A percentile compares a stretch with the other conserved stretches of the same genome.
Evolutionary conservation across 1,140 invertebrate genomes (phyloP).

Genomic region (Stegodyphus mimosarum): DNA sequence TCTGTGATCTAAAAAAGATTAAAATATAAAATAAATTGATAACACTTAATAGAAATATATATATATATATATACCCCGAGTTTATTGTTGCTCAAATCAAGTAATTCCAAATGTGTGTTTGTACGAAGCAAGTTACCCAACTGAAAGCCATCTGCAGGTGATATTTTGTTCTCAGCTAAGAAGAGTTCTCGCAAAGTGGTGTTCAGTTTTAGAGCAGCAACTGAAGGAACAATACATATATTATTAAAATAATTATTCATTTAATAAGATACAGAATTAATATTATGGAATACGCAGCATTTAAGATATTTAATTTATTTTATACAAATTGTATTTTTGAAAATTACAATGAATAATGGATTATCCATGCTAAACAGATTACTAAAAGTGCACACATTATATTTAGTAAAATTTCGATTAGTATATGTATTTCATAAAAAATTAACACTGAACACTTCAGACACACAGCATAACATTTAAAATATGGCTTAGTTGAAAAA

Average conservation of each 20-base stretch:
- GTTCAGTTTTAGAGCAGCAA: conserved; percentile 83
- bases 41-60: not conserved
- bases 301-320: not conserved
- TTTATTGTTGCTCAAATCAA: conserved; percentile 78
- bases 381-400: too few relatives aligned
- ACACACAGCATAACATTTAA: too few relatives aligned
- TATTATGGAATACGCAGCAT: too few relatives aligned
- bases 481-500: too few relatives aligned
- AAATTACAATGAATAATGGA: too few relatives aligned
- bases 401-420: too few relatives aligned
- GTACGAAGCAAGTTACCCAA: conserved; percentile 77
- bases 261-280: too few relatives aligned
- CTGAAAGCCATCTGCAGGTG: conserved; percentile 80
- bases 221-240: conserved; percentile 69
- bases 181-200: conserved; percentile 82
- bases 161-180: conserved; percentile 83
- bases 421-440: too few relatives aligned
- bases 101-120: conserved; percentile 79
- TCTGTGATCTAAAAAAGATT: too few relatives aligned
- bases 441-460: too few relatives aligned
- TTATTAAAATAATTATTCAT: not conserved
- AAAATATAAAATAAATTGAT: too few relatives aligned
- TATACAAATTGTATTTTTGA: not conserved
- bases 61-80: conserved; percentile 66
- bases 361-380: too few relatives aligned